Conservation (phyloP, 2,797 vertebrate species). For the Agapornis canus region DNA sequence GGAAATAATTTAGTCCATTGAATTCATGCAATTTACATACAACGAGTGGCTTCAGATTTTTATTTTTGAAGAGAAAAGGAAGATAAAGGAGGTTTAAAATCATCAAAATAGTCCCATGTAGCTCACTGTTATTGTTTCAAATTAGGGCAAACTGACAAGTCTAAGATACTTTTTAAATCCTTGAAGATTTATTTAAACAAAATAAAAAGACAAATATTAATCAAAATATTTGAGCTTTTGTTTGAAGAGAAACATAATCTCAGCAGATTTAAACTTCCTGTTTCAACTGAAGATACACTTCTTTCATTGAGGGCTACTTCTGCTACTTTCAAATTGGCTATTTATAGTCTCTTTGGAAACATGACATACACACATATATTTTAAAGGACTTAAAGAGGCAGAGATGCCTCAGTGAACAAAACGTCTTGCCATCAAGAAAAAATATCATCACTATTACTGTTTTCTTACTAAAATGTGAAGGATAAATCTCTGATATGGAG, state of each 20-base stretch:
- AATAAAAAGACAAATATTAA: background rate
- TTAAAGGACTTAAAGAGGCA: background rate
- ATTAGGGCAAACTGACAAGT: background rate
- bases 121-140: background rate
- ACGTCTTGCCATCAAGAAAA: background rate
- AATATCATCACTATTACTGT: background rate
- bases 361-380: background rate
- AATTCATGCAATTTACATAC: background rate
- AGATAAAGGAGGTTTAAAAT: background rate
- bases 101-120: background rate
- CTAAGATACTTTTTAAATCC: background rate
- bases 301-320: background rate
- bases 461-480: background rate
- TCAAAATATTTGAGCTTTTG: background rate
- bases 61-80: background rate
- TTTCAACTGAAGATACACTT: background rate
- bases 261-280: background rate
- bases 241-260: background rate
- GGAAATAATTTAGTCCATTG: conserved; percentile 14
- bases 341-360: background rate
- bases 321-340: background rate
- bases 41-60: background rate
- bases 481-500: background rate
- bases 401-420: background rate
- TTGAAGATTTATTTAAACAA: background rate